Percentiles rank a stretch among this genome's conserved stretches.
These are phyloP conservation scores for Bucco capensis DNA, from an alignment of 2,113 vertebrate genomes.

Conservation along the genomic window DNA sequence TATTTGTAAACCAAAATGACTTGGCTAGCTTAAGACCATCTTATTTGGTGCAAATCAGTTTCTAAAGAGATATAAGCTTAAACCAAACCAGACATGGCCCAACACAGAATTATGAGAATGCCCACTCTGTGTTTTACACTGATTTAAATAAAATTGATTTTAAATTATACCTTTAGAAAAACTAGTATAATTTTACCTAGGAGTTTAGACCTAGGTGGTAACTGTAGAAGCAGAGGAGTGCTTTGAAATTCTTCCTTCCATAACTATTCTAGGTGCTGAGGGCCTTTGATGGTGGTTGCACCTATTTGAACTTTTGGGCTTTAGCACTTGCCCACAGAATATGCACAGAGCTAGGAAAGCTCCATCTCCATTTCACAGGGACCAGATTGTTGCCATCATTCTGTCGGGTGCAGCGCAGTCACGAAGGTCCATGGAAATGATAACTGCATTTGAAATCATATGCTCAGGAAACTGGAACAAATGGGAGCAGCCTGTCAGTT, in stretches of 20 bases:
- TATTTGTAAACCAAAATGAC: not conserved
- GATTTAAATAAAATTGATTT: not conserved
- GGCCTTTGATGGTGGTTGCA: not conserved
- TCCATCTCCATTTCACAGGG: not conserved
- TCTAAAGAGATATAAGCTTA: not conserved
- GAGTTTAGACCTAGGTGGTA: not conserved
- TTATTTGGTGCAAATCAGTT: not conserved
- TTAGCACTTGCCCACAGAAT: not conserved
- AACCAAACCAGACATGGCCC: not conserved
- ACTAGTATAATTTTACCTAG: not conserved
- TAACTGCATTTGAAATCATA: not conserved
- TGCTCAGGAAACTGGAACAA: not conserved
- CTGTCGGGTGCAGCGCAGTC: not conserved
- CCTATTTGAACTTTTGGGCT: not conserved
- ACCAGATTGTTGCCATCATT: not conserved
- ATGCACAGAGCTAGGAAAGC: not conserved
- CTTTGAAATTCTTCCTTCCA: not conserved
- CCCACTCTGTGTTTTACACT: not conserved
- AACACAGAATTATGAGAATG: not conserved
- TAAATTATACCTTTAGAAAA: not conserved
- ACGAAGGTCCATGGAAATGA: not conserved
- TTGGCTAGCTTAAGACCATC: not conserved
- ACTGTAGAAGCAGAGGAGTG: not conserved
- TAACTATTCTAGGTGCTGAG: not conserved
- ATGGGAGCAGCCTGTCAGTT: not conserved